Evolutionary conservation across 2,797 vertebrate genomes (phyloP).

Genomic region (Garrulus glandarius): DNA sequence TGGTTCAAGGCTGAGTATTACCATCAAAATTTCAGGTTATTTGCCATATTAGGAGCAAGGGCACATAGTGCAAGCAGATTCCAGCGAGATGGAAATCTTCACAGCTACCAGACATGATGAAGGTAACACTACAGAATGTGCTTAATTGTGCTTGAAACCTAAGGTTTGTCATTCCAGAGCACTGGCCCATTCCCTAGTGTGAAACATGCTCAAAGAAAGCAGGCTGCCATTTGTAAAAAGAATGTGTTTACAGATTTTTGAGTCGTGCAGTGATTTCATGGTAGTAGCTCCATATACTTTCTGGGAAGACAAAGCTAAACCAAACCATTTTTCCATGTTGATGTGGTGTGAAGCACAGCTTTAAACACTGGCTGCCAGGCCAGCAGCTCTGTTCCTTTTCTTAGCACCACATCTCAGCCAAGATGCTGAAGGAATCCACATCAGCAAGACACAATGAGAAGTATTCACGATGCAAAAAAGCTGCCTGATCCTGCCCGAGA

Average conservation of each 20-base stretch:
- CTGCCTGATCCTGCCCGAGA: neutral
- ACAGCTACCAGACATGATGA: neutral
- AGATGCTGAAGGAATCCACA: neutral
- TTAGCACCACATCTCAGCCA: neutral
- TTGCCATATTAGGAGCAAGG: neutral
- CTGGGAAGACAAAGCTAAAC: neutral
- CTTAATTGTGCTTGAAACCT: neutral
- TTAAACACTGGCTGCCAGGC: neutral
- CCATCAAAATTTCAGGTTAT: neutral
- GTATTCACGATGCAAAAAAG: neutral
- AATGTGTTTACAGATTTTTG: neutral
- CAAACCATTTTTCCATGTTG: neutral
- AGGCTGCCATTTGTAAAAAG: neutral
- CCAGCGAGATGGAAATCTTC: neutral
- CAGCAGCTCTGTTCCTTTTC: neutral
- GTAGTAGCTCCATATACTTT: neutral
- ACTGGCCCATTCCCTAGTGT: neutral
- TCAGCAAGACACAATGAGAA: neutral
- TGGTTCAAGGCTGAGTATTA: neutral
- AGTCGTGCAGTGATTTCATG: rapidly evolving
- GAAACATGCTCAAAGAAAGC: neutral
- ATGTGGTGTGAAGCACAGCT: neutral
- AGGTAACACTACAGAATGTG: neutral
- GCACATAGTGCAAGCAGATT: neutral
- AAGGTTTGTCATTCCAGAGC: neutral